Percentiles rank a stretch among this genome's conserved stretches.
These are phyloP conservation scores for Limosa lapponica DNA, from an alignment of 2,797 vertebrate genomes.

Conservation along the genomic window DNA sequence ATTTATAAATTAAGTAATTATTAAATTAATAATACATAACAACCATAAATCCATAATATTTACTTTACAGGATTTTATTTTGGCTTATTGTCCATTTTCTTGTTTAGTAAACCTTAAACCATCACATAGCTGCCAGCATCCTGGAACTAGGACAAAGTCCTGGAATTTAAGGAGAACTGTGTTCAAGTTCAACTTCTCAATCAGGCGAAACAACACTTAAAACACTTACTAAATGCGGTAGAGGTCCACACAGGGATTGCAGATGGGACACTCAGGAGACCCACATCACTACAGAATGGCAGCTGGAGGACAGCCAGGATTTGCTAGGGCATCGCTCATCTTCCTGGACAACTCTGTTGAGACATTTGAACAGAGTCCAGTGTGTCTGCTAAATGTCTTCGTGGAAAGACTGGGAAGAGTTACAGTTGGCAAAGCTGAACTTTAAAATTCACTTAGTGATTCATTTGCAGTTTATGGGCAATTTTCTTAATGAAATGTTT, in stretches of 20 bases:
- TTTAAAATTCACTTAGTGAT: neutral
- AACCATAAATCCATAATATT: neutral
- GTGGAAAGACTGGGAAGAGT: neutral
- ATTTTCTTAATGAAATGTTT: neutral
- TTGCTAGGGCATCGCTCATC: neutral
- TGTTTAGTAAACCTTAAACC: neutral
- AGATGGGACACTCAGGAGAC: neutral
- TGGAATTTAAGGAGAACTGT: neutral
- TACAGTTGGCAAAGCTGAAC: neutral
- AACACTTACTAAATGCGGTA: neutral
- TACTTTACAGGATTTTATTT: neutral
- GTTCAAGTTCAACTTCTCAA: neutral
- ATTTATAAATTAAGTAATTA: neutral
- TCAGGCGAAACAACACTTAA: neutral
- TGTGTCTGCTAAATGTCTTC: neutral
- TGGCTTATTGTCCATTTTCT: neutral
- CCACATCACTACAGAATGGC: neutral
- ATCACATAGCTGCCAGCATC: neutral
- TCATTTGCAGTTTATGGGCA: neutral
- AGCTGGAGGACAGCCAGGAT: neutral
- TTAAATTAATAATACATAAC: neutral
- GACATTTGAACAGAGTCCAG: neutral
- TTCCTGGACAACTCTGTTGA: neutral
- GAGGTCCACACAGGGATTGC: neutral
- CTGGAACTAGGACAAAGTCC: neutral